Conservation (phyloP, 2,113 vertebrate genomes). For the Nothobranchius furzeri region DNA sequence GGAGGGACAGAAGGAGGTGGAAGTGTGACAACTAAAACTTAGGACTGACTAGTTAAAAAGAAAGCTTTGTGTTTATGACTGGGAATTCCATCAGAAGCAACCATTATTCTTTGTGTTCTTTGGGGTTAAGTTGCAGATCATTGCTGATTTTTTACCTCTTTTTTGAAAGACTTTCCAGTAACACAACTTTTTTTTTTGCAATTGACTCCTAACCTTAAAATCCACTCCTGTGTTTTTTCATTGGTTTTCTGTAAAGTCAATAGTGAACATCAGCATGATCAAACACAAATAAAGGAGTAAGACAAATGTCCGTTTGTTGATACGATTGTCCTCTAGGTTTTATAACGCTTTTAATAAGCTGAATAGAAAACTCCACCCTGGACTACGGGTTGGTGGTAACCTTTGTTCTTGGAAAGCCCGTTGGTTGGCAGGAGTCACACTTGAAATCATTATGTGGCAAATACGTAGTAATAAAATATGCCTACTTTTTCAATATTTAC, state of each 20-base stretch:
- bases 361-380: background rate
- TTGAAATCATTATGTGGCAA: no score
- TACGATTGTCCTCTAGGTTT: background rate
- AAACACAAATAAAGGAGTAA: conserved; percentile 19
- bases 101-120: background rate
- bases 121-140: background rate
- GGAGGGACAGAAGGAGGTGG: conserved; percentile 32
- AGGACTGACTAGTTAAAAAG: background rate
- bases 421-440: background rate
- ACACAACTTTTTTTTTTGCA: conserved; percentile 1
- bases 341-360: background rate
- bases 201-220: background rate
- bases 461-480: no score
- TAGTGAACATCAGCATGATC: background rate
- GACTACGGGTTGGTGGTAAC: background rate
- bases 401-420: background rate
- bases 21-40: conserved; percentile 37
- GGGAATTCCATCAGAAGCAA: no score
- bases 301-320: conserved; percentile 13
- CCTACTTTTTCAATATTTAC: background rate
- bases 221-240: background rate
- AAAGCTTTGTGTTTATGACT: no score
- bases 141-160: no score
- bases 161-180: background rate
- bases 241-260: conserved; percentile 1